Evolutionary conservation across 2,113 vertebrate genomes (phyloP).

Genomic region (Ursus arctos): DNA sequence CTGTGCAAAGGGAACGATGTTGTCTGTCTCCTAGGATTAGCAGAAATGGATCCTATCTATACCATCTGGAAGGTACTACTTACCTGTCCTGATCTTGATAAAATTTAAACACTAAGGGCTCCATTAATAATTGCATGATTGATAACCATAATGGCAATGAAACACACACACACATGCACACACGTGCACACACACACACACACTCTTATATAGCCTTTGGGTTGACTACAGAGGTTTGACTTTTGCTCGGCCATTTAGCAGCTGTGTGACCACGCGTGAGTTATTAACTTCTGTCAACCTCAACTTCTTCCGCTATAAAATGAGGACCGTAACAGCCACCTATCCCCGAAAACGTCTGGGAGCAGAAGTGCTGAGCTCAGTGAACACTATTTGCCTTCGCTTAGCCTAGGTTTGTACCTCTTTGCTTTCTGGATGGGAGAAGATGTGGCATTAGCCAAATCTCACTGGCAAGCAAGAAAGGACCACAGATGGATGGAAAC

Average conservation of each 20-base stretch:
- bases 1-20: not conserved
- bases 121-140: too few species aligned
- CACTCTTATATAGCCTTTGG: rapidly evolving
- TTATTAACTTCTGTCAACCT: not conserved
- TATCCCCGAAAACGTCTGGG: not conserved
- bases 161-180: not conserved
- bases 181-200: too few species aligned
- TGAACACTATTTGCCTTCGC: not conserved
- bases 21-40: not conserved
- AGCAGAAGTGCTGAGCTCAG: not conserved
- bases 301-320: not conserved
- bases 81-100: not conserved
- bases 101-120: not conserved
- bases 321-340: rapidly evolving
- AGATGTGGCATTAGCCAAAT: not conserved
- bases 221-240: not conserved
- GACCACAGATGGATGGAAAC: not conserved
- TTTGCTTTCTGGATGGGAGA: not conserved
- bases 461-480: not conserved
- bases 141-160: too few species aligned
- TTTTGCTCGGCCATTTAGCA: not conserved
- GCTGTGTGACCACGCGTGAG: not conserved
- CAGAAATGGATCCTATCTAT: not conserved
- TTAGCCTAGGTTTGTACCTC: not conserved
- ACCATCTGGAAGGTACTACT: not conserved